Percentiles rank a stretch among this genome's conserved stretches.
Conservation (phyloP, 2,113 vertebrate genomes). For the Esox niger region DNA sequence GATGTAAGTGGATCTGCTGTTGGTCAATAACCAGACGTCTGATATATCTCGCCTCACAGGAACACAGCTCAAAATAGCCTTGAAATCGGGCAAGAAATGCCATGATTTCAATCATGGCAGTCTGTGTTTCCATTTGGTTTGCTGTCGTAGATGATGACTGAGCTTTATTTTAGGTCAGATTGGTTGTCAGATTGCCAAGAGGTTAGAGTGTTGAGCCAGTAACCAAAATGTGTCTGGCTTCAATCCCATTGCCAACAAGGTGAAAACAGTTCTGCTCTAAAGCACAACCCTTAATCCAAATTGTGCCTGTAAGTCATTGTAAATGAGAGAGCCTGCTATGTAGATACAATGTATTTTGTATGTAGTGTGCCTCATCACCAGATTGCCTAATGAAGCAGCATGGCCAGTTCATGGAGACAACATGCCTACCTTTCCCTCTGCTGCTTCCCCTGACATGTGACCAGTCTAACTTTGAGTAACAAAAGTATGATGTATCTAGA, state of each 20-base stretch:
- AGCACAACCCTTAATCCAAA: too few relatives aligned
- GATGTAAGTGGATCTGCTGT: conserved; percentile 45
- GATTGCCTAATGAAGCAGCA: conserved; percentile 50
- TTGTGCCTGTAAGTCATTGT: too few relatives aligned
- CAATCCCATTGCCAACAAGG: too few relatives aligned
- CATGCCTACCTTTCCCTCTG: conserved; percentile 53
- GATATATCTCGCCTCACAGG: conserved; percentile 48
- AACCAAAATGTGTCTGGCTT: too few relatives aligned
- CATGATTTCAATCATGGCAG: conserved; percentile 12
- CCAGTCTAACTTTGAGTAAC: conserved; percentile 16
- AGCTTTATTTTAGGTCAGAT: conserved; percentile 46
- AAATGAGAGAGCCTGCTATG: too few relatives aligned
- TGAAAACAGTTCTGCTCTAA: too few relatives aligned
- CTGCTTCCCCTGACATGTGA: conserved; percentile 48
- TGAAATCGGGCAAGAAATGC: conserved; percentile 10
- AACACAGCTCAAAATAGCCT: conserved; percentile 50
- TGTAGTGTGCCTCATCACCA: conserved; percentile 39
- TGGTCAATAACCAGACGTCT: conserved; percentile 52
- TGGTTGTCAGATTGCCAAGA: too few relatives aligned
- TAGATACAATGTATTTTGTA: too few relatives aligned
- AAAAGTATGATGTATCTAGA: too few relatives aligned
- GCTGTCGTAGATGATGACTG: background rate
- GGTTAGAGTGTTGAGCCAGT: too few relatives aligned
- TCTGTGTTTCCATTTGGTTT: conserved; percentile 1
- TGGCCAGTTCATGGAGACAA: conserved; percentile 57